Conservation (phyloP, 2,113 vertebrate species). For the Prunella fulvescens region DNA sequence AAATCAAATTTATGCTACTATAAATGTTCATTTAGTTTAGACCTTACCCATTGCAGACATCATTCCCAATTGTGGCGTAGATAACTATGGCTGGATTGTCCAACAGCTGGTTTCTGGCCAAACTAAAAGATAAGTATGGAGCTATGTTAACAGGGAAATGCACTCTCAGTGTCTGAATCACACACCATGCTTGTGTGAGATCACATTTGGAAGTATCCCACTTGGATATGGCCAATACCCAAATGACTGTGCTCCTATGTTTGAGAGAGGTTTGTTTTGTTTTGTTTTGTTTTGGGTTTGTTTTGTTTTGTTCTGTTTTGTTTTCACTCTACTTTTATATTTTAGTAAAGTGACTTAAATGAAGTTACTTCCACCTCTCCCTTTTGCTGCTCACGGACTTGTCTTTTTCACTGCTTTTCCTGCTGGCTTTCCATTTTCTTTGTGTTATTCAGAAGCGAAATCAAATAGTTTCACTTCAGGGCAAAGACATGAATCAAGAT, state of each 20-base stretch:
- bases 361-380: background rate
- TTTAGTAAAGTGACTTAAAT: background rate
- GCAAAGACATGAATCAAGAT: background rate
- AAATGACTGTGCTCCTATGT: accelerated
- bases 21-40: background rate
- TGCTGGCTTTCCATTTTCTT: background rate
- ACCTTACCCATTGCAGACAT: slow-evolving; percentile 76
- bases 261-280: background rate
- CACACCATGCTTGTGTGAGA: background rate
- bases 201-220: background rate
- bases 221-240: background rate
- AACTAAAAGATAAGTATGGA: slow-evolving; percentile 40
- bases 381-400: background rate
- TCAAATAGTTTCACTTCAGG: background rate
- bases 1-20: background rate
- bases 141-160: background rate
- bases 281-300: too few relatives aligned
- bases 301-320: too few relatives aligned
- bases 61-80: slow-evolving; percentile 76
- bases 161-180: background rate
- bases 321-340: background rate
- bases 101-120: slow-evolving; percentile 69
- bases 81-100: slow-evolving; percentile 73
- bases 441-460: background rate
- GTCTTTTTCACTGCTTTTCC: background rate